Conservation (phyloP, 2,888 invertebrate genomes). For the Parelbella ahira region DNA sequence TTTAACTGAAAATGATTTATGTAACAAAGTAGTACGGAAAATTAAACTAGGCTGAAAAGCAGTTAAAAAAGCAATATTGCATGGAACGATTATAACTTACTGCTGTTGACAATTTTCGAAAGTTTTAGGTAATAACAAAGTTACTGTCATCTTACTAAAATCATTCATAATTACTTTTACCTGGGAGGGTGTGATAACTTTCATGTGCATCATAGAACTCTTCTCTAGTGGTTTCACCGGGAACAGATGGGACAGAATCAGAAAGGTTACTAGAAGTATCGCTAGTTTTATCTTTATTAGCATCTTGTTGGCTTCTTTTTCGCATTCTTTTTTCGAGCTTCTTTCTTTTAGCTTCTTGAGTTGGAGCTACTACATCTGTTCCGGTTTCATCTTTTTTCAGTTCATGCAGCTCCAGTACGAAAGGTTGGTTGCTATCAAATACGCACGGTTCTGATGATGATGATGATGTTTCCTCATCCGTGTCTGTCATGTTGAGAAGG, state of each 20-base stretch:
- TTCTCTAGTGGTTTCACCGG: slow-evolving; percentile 41
- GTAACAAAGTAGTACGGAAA: too few relatives aligned
- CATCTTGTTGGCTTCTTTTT: slow-evolving; percentile 39
- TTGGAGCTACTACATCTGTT: slow-evolving; percentile 24
- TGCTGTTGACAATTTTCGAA: too few relatives aligned
- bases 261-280: slow-evolving; percentile 39
- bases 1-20: too few relatives aligned
- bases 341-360: slow-evolving; percentile 30
- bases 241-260: slow-evolving; percentile 32
- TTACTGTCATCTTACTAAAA: too few relatives aligned
- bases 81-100: too few relatives aligned
- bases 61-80: too few relatives aligned
- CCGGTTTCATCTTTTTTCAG: slow-evolving; percentile 41
- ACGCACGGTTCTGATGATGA: slow-evolving; percentile 33
- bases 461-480: slow-evolving; percentile 37
- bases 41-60: too few relatives aligned
- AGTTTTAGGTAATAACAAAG: too few relatives aligned
- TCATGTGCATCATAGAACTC: slow-evolving; percentile 61
- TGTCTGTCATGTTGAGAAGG: slow-evolving; percentile 37
- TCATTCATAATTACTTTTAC: too few relatives aligned
- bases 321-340: slow-evolving; percentile 37
- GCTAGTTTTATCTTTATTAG: slow-evolving; percentile 32
- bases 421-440: slow-evolving; percentile 36
- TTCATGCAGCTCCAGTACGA: slow-evolving; percentile 51
- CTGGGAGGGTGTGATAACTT: slow-evolving; percentile 47